Conservation (phyloP, 2,888 invertebrate genomes). For the Tiphia femorata region DNA sequence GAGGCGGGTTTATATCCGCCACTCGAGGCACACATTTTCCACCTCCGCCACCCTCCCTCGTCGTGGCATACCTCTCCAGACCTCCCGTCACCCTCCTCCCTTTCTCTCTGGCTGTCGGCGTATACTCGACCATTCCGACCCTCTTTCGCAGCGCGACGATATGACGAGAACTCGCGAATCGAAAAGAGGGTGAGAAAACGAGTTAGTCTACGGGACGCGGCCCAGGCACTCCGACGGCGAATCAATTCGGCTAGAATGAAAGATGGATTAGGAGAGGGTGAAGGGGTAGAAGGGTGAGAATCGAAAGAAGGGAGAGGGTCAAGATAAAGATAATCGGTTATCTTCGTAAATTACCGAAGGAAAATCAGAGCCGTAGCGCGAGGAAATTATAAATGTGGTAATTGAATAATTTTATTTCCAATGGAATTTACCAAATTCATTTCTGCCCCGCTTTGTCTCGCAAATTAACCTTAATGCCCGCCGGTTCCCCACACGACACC, state of each 20-base stretch:
- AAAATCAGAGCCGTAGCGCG: too few relatives aligned
- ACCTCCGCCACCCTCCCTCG: not conserved
- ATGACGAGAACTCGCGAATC: slow-evolving; percentile 41
- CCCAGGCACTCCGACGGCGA: not conserved
- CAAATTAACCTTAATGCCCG: too few relatives aligned
- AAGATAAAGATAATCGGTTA: too few relatives aligned
- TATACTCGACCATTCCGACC: not conserved
- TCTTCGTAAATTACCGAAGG: too few relatives aligned
- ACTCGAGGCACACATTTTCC: slow-evolving; percentile 21
- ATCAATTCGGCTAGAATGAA: not conserved
- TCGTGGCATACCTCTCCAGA: too few relatives aligned
- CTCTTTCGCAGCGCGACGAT: slow-evolving; percentile 1
- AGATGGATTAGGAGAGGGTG: not conserved
- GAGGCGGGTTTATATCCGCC: slow-evolving; percentile 46
- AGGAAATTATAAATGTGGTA: too few relatives aligned
- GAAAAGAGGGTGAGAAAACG: slow-evolving; percentile 25
- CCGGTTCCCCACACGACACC: too few relatives aligned
- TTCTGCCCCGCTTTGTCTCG: too few relatives aligned
- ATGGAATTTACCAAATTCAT: too few relatives aligned
- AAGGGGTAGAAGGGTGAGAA: not conserved
- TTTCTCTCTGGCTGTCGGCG: not conserved
- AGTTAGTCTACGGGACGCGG: not conserved
- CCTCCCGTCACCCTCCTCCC: not conserved
- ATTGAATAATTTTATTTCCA: too few relatives aligned
- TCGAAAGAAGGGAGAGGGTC: not conserved